Conservation (phyloP, 2,797 vertebrate genomes). For the Anguilla pacifica region DNA sequence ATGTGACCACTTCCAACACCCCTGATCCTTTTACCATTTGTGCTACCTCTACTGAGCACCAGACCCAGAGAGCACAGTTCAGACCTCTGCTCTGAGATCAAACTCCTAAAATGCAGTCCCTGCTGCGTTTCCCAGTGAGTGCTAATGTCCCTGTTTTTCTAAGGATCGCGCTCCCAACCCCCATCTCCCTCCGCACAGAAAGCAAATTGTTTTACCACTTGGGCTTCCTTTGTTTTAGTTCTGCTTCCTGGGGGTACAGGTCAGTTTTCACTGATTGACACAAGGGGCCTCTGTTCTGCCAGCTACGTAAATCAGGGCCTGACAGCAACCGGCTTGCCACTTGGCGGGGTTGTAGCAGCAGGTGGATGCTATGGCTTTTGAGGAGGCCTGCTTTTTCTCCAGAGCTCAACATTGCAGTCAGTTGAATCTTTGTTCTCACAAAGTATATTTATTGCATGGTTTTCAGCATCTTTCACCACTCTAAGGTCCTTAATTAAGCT, state of each 20-base stretch:
- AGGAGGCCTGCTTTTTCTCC: not conserved
- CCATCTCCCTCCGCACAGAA: slow-evolving; percentile 42
- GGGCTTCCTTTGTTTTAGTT: slow-evolving; percentile 36
- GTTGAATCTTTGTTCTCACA: not conserved
- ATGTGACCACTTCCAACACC: slow-evolving; percentile 55
- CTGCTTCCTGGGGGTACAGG: slow-evolving; percentile 42
- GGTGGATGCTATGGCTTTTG: slow-evolving; percentile 24
- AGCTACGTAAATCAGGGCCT: slow-evolving; percentile 51
- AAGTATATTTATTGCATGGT: not conserved
- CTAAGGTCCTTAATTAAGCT: not conserved
- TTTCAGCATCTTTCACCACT: not conserved
- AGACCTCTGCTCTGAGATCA: slow-evolving; percentile 59
- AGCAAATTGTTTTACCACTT: slow-evolving; percentile 68
- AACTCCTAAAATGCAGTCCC: slow-evolving; percentile 56
- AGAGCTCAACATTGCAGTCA: slow-evolving; percentile 6
- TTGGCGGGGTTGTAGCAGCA: not conserved
- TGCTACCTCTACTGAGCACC: slow-evolving; percentile 53
- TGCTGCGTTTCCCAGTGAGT: slow-evolving; percentile 59
- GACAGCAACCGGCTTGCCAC: not conserved
- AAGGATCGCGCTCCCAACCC: slow-evolving; percentile 12
- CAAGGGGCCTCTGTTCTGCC: slow-evolving; percentile 51
- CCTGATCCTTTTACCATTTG: slow-evolving; percentile 64
- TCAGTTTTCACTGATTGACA: slow-evolving; percentile 42
- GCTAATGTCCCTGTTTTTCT: slow-evolving; percentile 71
- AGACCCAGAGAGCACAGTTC: slow-evolving; percentile 55